A percentile compares a stretch with the other conserved stretches of the same genome.
phyloP scores from a whole-genome alignment of 2,113 vertebrate genomes.

The Zootoca vivipara region DNA sequence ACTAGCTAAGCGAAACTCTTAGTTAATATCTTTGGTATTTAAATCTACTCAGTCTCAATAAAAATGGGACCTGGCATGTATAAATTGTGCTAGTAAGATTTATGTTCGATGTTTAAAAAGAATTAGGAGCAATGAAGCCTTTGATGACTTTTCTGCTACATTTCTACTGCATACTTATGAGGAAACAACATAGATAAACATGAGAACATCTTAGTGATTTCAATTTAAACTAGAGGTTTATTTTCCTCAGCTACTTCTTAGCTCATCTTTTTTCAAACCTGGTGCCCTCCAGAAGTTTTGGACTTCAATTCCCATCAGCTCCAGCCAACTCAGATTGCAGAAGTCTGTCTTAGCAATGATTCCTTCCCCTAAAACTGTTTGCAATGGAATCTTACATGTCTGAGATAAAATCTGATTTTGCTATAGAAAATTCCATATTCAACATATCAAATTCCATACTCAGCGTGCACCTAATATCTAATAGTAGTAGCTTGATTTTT shows the following conservation, averaged over 20 bases:
- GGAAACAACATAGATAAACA: conserved; percentile 40
- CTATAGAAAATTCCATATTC: conserved; percentile 7
- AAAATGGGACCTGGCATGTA: conserved; percentile 34
- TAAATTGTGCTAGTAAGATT: conserved; percentile 52
- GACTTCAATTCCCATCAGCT: no score
- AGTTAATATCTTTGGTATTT: conserved; percentile 39
- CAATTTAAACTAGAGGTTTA: conserved; percentile 42
- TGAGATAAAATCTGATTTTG: conserved; percentile 37
- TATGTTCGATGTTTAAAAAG: conserved; percentile 56
- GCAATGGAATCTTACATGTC: conserved; percentile 49
- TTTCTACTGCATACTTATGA: conserved; percentile 37
- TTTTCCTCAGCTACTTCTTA: conserved; percentile 28
- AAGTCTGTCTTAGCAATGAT: no score
- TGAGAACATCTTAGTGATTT: conserved; percentile 38
- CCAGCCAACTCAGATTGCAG: no score
- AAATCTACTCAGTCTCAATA: conserved; percentile 39
- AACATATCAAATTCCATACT: neutral
- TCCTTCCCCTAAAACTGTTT: conserved; percentile 22
- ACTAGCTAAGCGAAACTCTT: conserved; percentile 25
- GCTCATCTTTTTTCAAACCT: neutral
- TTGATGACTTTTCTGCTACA: conserved; percentile 7
- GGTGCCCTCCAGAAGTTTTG: no score
- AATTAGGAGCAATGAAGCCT: conserved; percentile 33
- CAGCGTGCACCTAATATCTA: conserved; percentile 28
- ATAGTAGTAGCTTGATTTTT: conserved; percentile 31